These are phyloP conservation scores for Falcaria lacertinaria DNA, from an alignment of 2,888 invertebrate genomes.

Conservation along the genomic window DNA sequence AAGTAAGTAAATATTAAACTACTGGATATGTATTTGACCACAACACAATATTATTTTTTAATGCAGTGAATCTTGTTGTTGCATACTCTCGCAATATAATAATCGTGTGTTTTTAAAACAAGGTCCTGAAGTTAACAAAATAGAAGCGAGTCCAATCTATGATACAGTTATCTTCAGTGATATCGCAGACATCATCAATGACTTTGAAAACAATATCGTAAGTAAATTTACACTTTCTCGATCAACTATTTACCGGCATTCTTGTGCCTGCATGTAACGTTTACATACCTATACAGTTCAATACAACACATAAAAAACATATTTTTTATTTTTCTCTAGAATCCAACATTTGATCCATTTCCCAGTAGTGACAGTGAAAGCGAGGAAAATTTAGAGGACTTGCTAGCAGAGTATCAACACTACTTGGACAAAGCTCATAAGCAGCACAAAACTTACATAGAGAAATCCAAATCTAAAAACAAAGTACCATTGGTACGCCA, in stretches of 20 bases:
- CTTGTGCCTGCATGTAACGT: no score
- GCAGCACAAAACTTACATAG: slow-evolving; percentile 48
- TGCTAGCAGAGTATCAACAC: slow-evolving; percentile 62
- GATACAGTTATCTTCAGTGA: slow-evolving; percentile 66
- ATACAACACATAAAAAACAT: no score
- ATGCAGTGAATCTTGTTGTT: background rate
- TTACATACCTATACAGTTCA: background rate
- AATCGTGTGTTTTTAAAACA: slow-evolving; percentile 6
- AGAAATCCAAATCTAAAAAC: slow-evolving; percentile 57
- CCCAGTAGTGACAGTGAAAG: slow-evolving; percentile 53
- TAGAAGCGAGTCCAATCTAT: slow-evolving; percentile 54
- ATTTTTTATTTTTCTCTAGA: slow-evolving; percentile 43
- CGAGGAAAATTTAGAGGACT: slow-evolving; percentile 59
- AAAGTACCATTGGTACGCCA: slow-evolving; percentile 55
- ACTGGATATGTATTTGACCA: no score
- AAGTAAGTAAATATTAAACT: slow-evolving; percentile 38
- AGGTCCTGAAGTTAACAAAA: slow-evolving; percentile 51
- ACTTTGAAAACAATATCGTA: slow-evolving; percentile 56
- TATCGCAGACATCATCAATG: slow-evolving; percentile 62
- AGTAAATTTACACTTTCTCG: slow-evolving; percentile 25
- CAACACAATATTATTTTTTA: background rate
- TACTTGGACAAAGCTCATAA: slow-evolving; percentile 65
- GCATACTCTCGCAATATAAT: no score
- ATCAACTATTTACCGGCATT: background rate
- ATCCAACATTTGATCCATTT: slow-evolving; percentile 38